Evolutionary conservation across 1,140 invertebrate species (phyloP), one percentile per base, ranked within the genome.

Genomic region (Mamestra configurata): DNA sequence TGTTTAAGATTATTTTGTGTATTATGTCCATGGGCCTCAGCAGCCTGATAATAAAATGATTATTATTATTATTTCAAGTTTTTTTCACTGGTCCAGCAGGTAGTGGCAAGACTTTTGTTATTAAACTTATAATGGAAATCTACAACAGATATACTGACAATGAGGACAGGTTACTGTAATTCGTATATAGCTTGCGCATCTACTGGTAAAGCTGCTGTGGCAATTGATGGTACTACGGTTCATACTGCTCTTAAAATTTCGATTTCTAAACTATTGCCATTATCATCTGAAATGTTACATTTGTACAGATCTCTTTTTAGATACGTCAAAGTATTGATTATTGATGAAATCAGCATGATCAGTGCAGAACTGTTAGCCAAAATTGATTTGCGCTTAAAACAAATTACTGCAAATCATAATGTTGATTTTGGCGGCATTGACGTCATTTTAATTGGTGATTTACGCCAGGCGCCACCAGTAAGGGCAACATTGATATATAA

Each of bases 151-250:
- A 31, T 43, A 31, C 70, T 64, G 77, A 83, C 20, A 73, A n/a
- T 3, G 51, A 55, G 55, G 82, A n/a, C n/a, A n/a, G n/a, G 82
- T 46, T 84, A 82, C 75, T 83, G 87, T 53, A 89, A 91, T 79
- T 59, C 89, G 0, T 89, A 86, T 53, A 82, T 91, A 13, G 51
- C 85, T 10, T 90, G 90, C 81, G 91, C 91, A 61, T 89, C 87
- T 13, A 91, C 43, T 13, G 43, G 43, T 11, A 46, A 46, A 15
- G 43, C 43, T 46, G 43, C 43, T 13, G 10, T 15, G 4, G 43
- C 43, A 4, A 46, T 46, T 11, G 43, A 11, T 4, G 43, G 43
- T 4, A 46, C 43, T 4, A 89, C n/a, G 88, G 89, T 92, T 78
- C 88, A 92, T 83, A 87, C 87, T 51, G 84, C 83, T 35, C 51